Evolutionary conservation across 2,797 vertebrate genomes (phyloP), one percentile per base, ranked within the genome.

Genomic region (Diplodus sargus): DNA sequence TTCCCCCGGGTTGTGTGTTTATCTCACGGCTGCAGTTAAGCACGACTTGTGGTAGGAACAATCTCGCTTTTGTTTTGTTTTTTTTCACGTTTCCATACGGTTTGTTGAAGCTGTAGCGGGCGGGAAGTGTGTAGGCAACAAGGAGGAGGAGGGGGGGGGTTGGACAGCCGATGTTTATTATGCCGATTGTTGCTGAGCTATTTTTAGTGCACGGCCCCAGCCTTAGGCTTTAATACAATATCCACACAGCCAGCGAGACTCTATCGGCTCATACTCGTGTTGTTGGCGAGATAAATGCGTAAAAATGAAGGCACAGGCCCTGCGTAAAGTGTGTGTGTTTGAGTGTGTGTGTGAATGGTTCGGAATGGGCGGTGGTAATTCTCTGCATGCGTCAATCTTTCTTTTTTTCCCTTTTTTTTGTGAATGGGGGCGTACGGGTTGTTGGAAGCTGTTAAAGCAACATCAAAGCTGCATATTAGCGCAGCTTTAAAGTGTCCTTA

Each of bases 381-480:
- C 90, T 93, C 91, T 92, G 90, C 92, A 93, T 94, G 93, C 93
- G 93, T 94, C 93, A 94, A 90, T 87, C 91, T 83, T 89, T 90
- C 92, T 91, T 91, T 90, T 90, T 90, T 90, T 85, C 25, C 89
- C 88, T 89, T 88, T 85, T 90, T 93, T 94, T 94, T 95, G 94
- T 95, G 94, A 95, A 95, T 95, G 94, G 92, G 92, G 91, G 92
- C 89, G 90, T 85, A 80, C 70, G 76, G 79, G 78, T 34, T 71
- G 74, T 83, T 76, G 72, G 75, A 34, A 82, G 85, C 83, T 61
- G 83, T 88, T 82, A 75, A 85, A 83, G 82, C 87, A 18, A 70
- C 87, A 82, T 76, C 70, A 72, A 53, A 85, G 58, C 81, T 8
- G 64, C 70, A 39, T 17, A 30, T 75, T 59, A 17, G 0, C 47